Evolutionary conservation across 2,888 invertebrate genomes (phyloP), one percentile per base, ranked within the genome.

Genomic region (Kryphioiulus occultus): DNA sequence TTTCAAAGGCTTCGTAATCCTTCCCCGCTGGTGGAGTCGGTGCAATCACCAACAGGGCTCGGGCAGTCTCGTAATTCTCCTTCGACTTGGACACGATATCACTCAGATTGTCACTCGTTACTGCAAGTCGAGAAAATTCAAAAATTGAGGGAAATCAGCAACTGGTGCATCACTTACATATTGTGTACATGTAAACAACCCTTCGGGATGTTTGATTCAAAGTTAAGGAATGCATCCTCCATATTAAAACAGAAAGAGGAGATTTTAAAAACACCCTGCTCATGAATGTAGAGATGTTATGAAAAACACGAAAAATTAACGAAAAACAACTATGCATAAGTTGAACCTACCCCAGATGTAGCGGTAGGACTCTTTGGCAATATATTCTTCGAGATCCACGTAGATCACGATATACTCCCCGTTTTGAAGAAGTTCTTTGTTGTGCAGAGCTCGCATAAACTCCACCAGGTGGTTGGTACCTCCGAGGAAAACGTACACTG

Each of bases 401-500:
- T 97, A 97, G 47, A 98, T 95, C 32, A 98, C 95, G 0, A 96
- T 94, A 91, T 98, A 98, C 90, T 97, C 95, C 0, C 97, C 97
- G 0, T 93, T 93, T 88, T 95, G 94, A 30, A 97, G 93, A 2
- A 97, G 93, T 0, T 95, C 95, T 0, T 95, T 93, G 68, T 95
- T 93, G 90, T 96, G 95, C 90, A 98, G 93, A 87, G 95, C 95
- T 89, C 94, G 94, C 90, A 97, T 95, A 92, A 98, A 95, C 92
- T 96, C 96, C 88, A 97, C 95, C 91, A 98, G 93, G 0, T 96
- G 96, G 89, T 96, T 95, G 91, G 96, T 95, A 91, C 96, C 96
- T 0, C 98, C 98, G 88, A 98, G 94, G 91, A 98, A 96, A 42
- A 98, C 95, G 92, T 98, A 98, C 22, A 98, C 97, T 98, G 93